These are phyloP conservation scores for Microctenopoma stevenorrisi DNA, from an alignment of 2,797 vertebrate genomes.

Conservation along the genomic window DNA sequence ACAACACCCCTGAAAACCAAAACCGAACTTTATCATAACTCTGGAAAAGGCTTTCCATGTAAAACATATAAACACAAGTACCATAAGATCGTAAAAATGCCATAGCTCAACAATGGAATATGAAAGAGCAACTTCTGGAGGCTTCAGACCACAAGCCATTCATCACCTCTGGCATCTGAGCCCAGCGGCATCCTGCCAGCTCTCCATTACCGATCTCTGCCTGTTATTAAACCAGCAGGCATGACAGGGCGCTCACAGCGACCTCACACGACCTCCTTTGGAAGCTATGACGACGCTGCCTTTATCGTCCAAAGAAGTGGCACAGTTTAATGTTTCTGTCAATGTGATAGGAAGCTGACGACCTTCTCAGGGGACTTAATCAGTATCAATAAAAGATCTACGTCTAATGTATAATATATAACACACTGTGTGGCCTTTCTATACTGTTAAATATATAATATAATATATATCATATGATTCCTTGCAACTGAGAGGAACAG, in stretches of 20 bases:
- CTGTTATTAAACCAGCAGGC: constrained; percentile 77
- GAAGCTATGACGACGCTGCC: constrained; percentile 32
- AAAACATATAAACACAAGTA: neutral
- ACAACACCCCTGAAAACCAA: neutral
- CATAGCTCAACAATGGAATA: constrained; percentile 24
- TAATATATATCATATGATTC: too few relatives aligned
- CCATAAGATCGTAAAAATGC: constrained; percentile 27
- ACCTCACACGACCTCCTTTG: constrained; percentile 72
- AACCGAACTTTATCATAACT: neutral
- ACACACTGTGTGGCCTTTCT: too few relatives aligned
- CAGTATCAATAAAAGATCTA: neutral
- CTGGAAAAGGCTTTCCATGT: too few relatives aligned
- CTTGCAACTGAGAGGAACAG: too few relatives aligned
- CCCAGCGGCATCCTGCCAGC: constrained; percentile 63
- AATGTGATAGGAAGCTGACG: neutral
- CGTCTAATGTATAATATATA: too few relatives aligned
- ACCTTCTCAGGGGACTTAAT: neutral
- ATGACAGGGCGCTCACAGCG: constrained; percentile 59
- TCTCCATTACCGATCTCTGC: constrained; percentile 66
- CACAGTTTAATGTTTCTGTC: neutral
- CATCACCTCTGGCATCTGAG: constrained; percentile 75
- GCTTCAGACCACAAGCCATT: constrained; percentile 72
- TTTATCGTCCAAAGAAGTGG: too few relatives aligned
- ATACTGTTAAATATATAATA: too few relatives aligned
- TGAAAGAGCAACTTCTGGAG: constrained; percentile 46